phyloP scores from a whole-genome alignment of 2,888 invertebrate species.

The Drosophila parthenogenetica region DNA sequence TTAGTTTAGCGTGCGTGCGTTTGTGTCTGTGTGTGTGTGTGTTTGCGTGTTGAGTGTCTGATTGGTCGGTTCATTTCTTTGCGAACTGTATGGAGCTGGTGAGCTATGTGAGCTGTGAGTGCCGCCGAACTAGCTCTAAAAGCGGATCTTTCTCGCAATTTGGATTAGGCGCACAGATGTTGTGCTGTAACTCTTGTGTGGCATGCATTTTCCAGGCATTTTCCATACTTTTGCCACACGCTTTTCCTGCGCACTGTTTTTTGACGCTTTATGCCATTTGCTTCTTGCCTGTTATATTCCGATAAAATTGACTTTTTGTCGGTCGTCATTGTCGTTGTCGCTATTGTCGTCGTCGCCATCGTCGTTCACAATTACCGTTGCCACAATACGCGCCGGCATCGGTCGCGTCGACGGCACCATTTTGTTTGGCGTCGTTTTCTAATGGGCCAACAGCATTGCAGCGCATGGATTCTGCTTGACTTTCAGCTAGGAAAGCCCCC shows the following conservation, averaged over 20 bases:
- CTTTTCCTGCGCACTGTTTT: constrained; percentile 44
- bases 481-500: constrained; percentile 31
- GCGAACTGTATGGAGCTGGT: constrained; percentile 27
- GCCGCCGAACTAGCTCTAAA: constrained; percentile 78
- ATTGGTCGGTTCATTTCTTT: constrained; percentile 33
- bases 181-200: constrained; percentile 3
- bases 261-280: constrained; percentile 35
- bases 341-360: constrained; percentile 19
- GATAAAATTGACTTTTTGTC: constrained; percentile 82
- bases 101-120: constrained; percentile 33
- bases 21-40: constrained; percentile 8
- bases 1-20: constrained; percentile 6
- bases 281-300: constrained; percentile 80
- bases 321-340: constrained; percentile 51
- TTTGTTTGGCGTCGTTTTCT: constrained; percentile 80
- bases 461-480: constrained; percentile 57
- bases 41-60: constrained; percentile 10
- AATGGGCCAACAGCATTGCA: constrained; percentile 76
- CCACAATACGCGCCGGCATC: constrained; percentile 10
- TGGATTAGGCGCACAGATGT: constrained; percentile 77
- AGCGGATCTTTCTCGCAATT: constrained; percentile 84
- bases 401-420: constrained; percentile 67
- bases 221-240: constrained; percentile 33
- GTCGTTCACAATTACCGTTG: constrained; percentile 22
- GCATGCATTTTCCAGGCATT: constrained; percentile 58